These are phyloP conservation scores for Pseudomyrmex sp. DNA, from an alignment of 1,140 invertebrate species.

Conservation along the genomic window DNA sequence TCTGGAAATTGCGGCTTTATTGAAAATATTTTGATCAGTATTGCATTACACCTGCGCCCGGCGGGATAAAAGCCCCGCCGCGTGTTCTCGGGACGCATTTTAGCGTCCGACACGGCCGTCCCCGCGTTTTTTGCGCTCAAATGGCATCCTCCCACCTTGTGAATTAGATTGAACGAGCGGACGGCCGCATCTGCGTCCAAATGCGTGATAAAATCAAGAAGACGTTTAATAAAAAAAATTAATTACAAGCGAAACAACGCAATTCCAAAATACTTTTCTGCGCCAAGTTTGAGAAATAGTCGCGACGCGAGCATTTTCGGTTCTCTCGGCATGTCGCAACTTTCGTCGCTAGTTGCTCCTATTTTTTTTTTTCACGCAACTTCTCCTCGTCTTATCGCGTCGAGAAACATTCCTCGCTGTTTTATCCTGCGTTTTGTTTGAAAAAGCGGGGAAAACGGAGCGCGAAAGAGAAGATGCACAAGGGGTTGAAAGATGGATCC, in stretches of 20 bases:
- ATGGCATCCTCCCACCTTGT: background rate
- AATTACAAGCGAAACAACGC: no score
- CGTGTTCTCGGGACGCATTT: constrained; percentile 24
- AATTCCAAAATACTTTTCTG: no score
- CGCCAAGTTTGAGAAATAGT: background rate
- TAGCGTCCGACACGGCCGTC: constrained; percentile 11
- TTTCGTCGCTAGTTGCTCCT: background rate
- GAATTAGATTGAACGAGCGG: constrained; percentile 11
- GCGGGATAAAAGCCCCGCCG: constrained; percentile 13
- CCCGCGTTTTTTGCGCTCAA: constrained; percentile 1
- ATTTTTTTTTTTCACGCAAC: background rate
- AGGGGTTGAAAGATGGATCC: background rate
- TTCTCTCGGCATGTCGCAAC: background rate
- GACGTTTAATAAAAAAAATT: no score
- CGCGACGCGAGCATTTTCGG: background rate
- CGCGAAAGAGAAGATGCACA: background rate
- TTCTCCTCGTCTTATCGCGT: background rate
- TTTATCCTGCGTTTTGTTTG: background rate
- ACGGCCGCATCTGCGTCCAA: background rate
- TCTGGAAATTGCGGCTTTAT: constrained; percentile 48
- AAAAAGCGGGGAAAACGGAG: background rate
- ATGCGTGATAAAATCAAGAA: background rate
- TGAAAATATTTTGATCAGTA: constrained; percentile 28
- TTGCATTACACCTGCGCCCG: constrained; percentile 27
- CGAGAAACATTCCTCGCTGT: background rate